phyloP scores from a whole-genome alignment of 2,113 vertebrate genomes.

The Galemys pyrenaicus region DNA sequence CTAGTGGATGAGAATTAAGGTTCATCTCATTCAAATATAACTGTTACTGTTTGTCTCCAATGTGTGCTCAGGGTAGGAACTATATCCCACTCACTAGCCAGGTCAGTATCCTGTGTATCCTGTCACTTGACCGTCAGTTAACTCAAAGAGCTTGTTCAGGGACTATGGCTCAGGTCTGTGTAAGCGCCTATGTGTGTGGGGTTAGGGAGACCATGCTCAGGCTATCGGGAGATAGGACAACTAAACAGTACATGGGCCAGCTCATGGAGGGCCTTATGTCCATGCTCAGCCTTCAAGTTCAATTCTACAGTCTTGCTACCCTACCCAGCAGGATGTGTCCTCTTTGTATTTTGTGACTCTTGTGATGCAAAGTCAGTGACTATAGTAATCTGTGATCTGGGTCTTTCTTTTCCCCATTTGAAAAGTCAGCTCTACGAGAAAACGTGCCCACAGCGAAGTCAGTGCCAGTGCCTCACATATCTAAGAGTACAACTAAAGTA shows the following conservation, averaged over 20 bases:
- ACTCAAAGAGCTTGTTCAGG: background rate
- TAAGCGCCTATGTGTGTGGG: background rate
- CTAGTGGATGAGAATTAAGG: background rate
- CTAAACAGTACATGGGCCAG: background rate
- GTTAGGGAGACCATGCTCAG: background rate
- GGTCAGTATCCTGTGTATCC: background rate
- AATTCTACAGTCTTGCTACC: constrained; percentile 33
- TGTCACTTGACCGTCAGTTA: background rate
- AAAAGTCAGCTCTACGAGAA: background rate
- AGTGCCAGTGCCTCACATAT: background rate
- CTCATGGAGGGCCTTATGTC: background rate
- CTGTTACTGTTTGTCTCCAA: background rate
- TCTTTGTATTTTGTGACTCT: background rate
- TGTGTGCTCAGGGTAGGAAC: background rate
- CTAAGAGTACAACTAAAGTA: background rate
- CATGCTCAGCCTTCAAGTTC: background rate
- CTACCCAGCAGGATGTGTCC: background rate
- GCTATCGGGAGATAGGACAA: background rate
- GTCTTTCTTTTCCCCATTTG: background rate
- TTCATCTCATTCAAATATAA: background rate
- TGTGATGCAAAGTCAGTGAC: background rate
- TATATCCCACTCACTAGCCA: background rate
- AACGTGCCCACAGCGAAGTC: background rate
- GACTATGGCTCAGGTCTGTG: background rate
- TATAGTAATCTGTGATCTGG: background rate